These are phyloP conservation scores for Chaetops frenatus DNA, from an alignment of 2,113 vertebrate genomes.

Conservation along the genomic window DNA sequence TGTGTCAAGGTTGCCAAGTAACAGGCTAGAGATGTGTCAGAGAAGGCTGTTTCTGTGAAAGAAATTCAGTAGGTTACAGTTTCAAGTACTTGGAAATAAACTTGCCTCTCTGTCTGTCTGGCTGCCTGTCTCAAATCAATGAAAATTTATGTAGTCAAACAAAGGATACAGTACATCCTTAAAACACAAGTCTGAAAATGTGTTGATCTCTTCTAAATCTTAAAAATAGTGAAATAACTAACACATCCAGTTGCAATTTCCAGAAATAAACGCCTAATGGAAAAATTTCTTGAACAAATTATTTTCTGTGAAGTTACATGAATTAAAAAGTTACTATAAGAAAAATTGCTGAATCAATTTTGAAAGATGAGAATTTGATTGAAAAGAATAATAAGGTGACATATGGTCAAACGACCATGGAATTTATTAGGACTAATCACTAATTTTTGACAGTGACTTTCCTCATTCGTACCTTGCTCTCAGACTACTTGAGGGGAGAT, in stretches of 20 bases:
- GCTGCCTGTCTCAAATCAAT: not conserved
- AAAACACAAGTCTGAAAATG: not conserved
- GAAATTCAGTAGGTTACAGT: not conserved
- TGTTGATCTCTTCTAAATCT: not conserved
- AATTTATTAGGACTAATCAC: not conserved
- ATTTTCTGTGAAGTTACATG: not conserved
- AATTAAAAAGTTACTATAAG: not conserved
- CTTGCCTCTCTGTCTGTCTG: not conserved
- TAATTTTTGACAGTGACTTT: not conserved
- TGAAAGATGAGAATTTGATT: not conserved
- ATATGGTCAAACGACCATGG: not conserved
- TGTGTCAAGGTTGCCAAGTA: slow-evolving; percentile 44
- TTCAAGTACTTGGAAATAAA: not conserved
- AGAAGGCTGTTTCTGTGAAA: not conserved
- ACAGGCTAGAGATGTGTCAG: not conserved
- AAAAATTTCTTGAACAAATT: not conserved
- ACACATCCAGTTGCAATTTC: not conserved
- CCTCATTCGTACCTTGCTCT: not conserved
- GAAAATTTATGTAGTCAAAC: not conserved
- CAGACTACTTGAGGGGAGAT: not conserved
- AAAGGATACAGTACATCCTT: not conserved
- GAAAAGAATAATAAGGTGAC: not conserved
- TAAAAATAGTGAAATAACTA: not conserved
- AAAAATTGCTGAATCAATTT: not conserved
- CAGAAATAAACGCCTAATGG: not conserved